Conservation (phyloP, 1,140 invertebrate genomes). For the Arion vulgaris region DNA sequence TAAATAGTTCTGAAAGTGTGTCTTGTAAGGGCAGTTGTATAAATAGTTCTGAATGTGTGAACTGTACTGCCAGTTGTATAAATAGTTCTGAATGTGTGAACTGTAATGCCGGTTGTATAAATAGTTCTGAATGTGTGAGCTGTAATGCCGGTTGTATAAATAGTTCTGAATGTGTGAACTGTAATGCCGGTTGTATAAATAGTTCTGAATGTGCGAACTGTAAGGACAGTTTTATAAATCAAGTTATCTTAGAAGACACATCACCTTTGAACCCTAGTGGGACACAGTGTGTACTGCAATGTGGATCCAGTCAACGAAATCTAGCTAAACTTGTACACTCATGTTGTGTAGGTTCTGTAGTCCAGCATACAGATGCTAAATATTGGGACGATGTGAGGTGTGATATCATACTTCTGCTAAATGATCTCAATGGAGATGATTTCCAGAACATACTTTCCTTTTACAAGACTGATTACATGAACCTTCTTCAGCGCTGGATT, state of each 20-base stretch:
- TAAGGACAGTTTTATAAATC: not conserved
- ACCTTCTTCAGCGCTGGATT: conserved; percentile 29
- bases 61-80: too few relatives aligned
- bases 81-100: too few relatives aligned
- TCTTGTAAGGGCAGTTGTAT: too few relatives aligned
- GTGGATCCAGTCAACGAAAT: not conserved
- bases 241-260: not conserved
- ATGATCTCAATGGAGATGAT: conserved; percentile 22
- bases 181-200: too few relatives aligned
- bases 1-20: too few relatives aligned
- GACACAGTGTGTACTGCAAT: not conserved
- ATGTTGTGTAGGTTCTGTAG: not conserved
- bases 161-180: too few relatives aligned
- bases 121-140: too few relatives aligned
- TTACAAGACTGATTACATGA: not conserved
- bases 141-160: too few relatives aligned
- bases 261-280: not conserved
- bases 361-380: not conserved
- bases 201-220: not conserved
- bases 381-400: not conserved
- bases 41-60: too few relatives aligned
- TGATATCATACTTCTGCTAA: not conserved
- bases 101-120: too few relatives aligned
- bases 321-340: not conserved
- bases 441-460: not conserved